Percentiles rank a stretch among this genome's conserved stretches.
phyloP scores from a whole-genome alignment of 2,888 invertebrate species.

The Drosophila stalkeri region DNA sequence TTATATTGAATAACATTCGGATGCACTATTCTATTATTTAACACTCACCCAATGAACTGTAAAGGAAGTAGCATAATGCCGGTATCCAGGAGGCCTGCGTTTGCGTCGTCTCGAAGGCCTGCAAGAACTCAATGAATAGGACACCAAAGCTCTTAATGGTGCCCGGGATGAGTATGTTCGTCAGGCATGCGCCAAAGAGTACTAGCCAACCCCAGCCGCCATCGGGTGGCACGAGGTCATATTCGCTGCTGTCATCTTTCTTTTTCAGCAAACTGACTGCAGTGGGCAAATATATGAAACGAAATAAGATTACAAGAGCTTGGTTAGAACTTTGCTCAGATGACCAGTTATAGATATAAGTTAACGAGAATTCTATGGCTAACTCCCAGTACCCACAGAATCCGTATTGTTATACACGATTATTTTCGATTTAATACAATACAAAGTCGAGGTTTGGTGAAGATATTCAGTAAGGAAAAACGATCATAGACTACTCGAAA shows the following conservation, averaged over 20 bases:
- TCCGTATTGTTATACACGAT: neutral
- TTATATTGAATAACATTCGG: neutral
- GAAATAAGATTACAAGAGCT: neutral
- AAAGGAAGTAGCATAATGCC: constrained; percentile 94
- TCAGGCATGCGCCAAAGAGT: constrained; percentile 90
- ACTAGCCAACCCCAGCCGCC: constrained; percentile 95
- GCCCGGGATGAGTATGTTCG: constrained; percentile 94
- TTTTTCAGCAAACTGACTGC: constrained; percentile 74
- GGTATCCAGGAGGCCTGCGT: constrained; percentile 93
- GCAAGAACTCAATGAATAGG: constrained; percentile 92
- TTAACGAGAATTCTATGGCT: neutral
- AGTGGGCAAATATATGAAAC: neutral
- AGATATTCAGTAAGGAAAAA: neutral
- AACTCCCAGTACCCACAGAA: neutral
- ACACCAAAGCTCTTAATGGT: constrained; percentile 96
- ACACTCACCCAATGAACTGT: constrained; percentile 92
- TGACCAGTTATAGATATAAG: too few species aligned
- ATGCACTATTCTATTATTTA: accelerated
- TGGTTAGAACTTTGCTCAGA: neutral
- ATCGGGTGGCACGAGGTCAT: constrained; percentile 92
- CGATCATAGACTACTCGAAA: neutral
- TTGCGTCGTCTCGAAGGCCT: constrained; percentile 90
- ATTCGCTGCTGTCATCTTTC: constrained; percentile 86
- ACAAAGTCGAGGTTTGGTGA: neutral
- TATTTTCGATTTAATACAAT: too few species aligned